Evolutionary conservation across 2,113 vertebrate species (phyloP).

Genomic region (Fulmarus glacialis): DNA sequence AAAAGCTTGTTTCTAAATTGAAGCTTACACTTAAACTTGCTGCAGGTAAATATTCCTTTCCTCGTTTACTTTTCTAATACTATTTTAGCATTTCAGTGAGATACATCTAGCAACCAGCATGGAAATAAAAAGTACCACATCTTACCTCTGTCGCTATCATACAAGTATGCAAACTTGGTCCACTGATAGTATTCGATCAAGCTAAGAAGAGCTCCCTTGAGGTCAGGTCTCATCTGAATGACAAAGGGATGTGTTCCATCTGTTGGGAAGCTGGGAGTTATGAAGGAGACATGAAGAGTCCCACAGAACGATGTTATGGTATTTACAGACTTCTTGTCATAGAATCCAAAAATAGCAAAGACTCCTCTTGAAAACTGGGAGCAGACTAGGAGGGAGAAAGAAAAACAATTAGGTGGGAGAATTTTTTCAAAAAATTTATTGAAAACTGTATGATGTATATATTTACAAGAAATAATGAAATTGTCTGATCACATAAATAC

Average conservation of each 20-base stretch:
- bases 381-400: slow-evolving; percentile 83
- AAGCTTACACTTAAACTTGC: neutral
- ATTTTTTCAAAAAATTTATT: neutral
- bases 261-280: slow-evolving; percentile 97
- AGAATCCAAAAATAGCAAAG: slow-evolving; percentile 99
- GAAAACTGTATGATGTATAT: neutral
- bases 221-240: slow-evolving; percentile 98
- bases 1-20: neutral
- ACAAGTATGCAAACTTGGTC: slow-evolving; percentile 98
- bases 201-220: slow-evolving; percentile 96
- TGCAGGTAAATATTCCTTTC: neutral
- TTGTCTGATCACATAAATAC: neutral
- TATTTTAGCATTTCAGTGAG: neutral
- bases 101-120: neutral
- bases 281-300: slow-evolving; percentile 98
- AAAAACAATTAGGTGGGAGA: neutral
- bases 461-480: neutral
- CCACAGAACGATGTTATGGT: slow-evolving; percentile 99
- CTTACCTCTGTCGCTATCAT: slow-evolving; percentile 98
- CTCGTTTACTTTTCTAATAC: neutral
- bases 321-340: slow-evolving; percentile 99
- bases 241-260: slow-evolving; percentile 96
- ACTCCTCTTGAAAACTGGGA: slow-evolving; percentile 99
- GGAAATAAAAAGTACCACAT: neutral
- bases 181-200: slow-evolving; percentile 99